Evolutionary conservation across 2,797 vertebrate genomes (phyloP).

Genomic region (Gymnodraco acuticeps): DNA sequence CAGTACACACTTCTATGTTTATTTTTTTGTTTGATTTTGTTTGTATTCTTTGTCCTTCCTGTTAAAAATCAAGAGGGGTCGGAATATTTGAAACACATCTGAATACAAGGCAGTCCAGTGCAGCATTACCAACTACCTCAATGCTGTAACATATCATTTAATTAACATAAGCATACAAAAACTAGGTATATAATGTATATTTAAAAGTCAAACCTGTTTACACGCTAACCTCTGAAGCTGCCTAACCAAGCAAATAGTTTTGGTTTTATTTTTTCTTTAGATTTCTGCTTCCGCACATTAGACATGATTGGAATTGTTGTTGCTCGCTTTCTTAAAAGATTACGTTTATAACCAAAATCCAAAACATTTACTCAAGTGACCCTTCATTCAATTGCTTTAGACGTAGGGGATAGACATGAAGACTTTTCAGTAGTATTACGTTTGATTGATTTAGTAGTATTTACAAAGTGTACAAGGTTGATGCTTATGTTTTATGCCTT

Average conservation of each 20-base stretch:
- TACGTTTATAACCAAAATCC: background rate
- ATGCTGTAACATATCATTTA: too few relatives aligned
- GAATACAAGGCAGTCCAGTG: background rate
- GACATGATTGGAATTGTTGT: background rate
- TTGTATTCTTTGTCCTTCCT: background rate
- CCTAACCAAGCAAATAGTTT: background rate
- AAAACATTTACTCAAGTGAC: background rate
- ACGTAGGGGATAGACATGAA: background rate
- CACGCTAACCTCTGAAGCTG: rapidly evolving
- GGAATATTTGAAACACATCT: background rate
- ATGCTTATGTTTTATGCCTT: too few relatives aligned
- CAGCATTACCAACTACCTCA: background rate
- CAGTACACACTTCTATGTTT: background rate
- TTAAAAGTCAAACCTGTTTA: background rate
- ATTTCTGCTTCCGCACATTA: background rate
- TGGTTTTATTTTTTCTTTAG: background rate
- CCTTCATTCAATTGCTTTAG: background rate
- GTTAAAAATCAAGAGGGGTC: background rate
- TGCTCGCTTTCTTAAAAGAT: background rate
- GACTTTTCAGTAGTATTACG: background rate
- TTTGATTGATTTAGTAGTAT: too few relatives aligned
- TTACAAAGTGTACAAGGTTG: too few relatives aligned
- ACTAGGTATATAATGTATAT: background rate
- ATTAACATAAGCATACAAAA: background rate
- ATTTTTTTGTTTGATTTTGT: background rate